A percentile compares a stretch with the other conserved stretches of the same genome.
Conservation (phyloP, 2,888 invertebrate genomes). For the Brachylomia viminalis region DNA sequence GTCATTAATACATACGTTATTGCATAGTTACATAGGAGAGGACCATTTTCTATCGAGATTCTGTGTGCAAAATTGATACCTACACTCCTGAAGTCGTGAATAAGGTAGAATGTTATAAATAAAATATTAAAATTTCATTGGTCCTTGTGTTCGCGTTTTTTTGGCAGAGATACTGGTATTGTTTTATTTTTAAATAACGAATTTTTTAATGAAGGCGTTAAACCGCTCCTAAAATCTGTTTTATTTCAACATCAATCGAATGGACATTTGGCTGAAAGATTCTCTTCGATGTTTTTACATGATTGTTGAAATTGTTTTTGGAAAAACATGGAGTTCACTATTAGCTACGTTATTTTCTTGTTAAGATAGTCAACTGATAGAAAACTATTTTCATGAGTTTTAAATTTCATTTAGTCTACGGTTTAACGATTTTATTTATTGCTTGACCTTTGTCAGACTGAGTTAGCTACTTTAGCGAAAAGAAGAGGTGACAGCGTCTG, state of each 20-base stretch:
- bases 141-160: neutral
- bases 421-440: neutral
- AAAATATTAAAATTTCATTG: neutral
- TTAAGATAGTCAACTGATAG: neutral
- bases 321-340: neutral
- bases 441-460: too few species aligned
- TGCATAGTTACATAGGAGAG: neutral
- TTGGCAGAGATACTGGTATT: too few species aligned
- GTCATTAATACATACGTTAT: constrained; percentile 1
- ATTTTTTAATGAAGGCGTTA: neutral
- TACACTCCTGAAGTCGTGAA: neutral
- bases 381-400: too few species aligned
- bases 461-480: neutral
- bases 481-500: too few species aligned
- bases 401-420: too few species aligned
- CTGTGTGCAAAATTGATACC: neutral
- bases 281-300: neutral
- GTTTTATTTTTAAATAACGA: neutral
- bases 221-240: neutral
- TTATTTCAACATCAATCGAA: neutral
- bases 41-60: neutral
- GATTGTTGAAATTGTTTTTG: neutral
- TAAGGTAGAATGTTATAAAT: neutral
- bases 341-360: neutral
- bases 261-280: neutral